Conservation (phyloP, 2,113 vertebrate species). For the Alethe diademata region DNA sequence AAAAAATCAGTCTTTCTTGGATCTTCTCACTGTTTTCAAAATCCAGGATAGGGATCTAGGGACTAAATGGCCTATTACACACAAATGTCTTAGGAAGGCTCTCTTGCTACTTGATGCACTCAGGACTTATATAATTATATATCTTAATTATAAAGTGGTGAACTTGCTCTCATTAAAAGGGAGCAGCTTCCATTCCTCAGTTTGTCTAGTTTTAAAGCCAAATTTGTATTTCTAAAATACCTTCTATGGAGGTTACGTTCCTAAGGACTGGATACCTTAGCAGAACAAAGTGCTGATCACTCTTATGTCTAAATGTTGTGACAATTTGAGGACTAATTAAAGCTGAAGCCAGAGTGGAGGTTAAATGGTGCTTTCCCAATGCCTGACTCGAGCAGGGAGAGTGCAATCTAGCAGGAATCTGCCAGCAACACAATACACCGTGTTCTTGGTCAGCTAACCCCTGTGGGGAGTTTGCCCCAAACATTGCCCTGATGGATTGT, state of each 20-base stretch:
- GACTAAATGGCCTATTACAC: conserved; percentile 7
- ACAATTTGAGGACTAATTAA: background rate
- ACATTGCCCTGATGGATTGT: background rate
- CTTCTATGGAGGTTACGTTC: background rate
- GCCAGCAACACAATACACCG: rapidly evolving
- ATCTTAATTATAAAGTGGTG: background rate
- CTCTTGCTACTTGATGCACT: background rate
- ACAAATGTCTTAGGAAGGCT: conserved; percentile 20
- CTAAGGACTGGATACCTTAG: background rate
- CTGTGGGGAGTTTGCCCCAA: background rate
- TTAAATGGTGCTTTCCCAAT: background rate
- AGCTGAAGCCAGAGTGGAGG: rapidly evolving
- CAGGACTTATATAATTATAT: background rate
- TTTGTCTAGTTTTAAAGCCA: conserved; percentile 5
- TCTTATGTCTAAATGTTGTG: background rate
- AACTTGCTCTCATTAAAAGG: background rate
- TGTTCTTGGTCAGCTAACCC: background rate
- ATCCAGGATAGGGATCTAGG: background rate
- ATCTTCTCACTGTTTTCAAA: conserved; percentile 21
- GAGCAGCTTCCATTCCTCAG: background rate
- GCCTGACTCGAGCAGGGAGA: background rate
- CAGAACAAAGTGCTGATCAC: background rate
- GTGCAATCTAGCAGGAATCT: background rate
- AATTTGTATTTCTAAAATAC: background rate
- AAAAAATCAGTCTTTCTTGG: conserved; percentile 24